Evolutionary conservation across 1,140 invertebrate species (phyloP).

Genomic region (Drosophila triauraria): DNA sequence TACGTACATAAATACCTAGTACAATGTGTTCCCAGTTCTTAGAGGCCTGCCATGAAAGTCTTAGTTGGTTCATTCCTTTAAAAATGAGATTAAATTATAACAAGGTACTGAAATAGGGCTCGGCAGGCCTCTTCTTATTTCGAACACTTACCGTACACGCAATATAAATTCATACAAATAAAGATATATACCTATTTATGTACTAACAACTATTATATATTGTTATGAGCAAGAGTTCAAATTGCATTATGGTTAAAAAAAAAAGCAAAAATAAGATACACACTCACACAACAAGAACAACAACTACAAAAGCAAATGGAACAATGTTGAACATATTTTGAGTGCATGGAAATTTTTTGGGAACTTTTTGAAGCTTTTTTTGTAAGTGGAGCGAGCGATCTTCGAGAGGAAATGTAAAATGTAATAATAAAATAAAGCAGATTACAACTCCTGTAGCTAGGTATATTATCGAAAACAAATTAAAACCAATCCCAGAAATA

Average conservation of each 20-base stretch:
- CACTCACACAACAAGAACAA: conserved; percentile 22
- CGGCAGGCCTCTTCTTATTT: conserved; percentile 4
- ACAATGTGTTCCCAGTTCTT: conserved; percentile 39
- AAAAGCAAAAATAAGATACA: conserved; percentile 13
- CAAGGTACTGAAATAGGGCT: neutral
- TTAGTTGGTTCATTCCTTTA: neutral
- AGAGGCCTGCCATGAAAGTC: neutral
- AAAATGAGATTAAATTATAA: neutral
- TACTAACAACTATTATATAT: conserved; percentile 69
- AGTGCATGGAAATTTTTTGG: conserved; percentile 67
- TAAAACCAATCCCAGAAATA: conserved; percentile 48
- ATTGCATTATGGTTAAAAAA: conserved; percentile 72
- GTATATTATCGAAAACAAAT: conserved; percentile 71
- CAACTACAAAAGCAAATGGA: conserved; percentile 72
- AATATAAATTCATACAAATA: conserved; percentile 50
- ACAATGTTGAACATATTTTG: conserved; percentile 82
- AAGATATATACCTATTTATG: conserved; percentile 72
- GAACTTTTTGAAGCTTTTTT: conserved; percentile 80
- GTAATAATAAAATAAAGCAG: conserved; percentile 31
- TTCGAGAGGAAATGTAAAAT: conserved; percentile 16
- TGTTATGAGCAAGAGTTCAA: conserved; percentile 83
- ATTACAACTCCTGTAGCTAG: conserved; percentile 60
- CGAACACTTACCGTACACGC: conserved; percentile 32
- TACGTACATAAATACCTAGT: conserved; percentile 67
- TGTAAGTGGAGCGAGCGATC: conserved; percentile 24